These are phyloP conservation scores for Fragum sueziense DNA, from an alignment of 2,888 invertebrate genomes.

Conservation along the genomic window DNA sequence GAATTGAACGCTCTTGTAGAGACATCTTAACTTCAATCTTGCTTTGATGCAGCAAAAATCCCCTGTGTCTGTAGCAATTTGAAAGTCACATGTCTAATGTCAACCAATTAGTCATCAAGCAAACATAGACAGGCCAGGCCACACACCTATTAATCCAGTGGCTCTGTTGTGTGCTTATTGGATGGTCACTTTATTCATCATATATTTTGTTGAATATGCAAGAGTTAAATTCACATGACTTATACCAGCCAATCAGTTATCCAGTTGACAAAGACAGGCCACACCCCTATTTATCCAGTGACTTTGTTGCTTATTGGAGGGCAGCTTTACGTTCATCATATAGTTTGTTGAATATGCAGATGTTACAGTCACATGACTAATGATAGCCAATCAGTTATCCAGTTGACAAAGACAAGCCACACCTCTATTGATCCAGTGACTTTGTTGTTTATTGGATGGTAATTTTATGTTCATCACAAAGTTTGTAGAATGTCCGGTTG, in stretches of 20 bases:
- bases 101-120: neutral
- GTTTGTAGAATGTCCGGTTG: slow-evolving; percentile 82
- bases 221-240: neutral
- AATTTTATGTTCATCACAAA: slow-evolving; percentile 79
- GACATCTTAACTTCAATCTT: no score
- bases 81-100: neutral
- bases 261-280: slow-evolving; percentile 81
- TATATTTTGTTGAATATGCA: neutral
- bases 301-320: slow-evolving; percentile 73
- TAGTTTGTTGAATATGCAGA: slow-evolving; percentile 82
- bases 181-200: neutral
- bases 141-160: neutral
- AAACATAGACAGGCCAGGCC: neutral
- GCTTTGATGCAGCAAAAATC: neutral
- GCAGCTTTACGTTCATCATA: slow-evolving; percentile 79
- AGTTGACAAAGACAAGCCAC: slow-evolving; percentile 82
- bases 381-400: slow-evolving; percentile 73
- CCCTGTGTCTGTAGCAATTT: neutral
- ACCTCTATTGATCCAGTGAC: slow-evolving; percentile 82
- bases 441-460: slow-evolving; percentile 74
- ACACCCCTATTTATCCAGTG: slow-evolving; percentile 82
- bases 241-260: slow-evolving; percentile 71
- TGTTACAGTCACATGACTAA: slow-evolving; percentile 60
- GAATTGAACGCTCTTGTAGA: no score
- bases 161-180: neutral